Evolutionary conservation across 2,797 vertebrate species (phyloP).

Genomic region (Mus spretus): DNA sequence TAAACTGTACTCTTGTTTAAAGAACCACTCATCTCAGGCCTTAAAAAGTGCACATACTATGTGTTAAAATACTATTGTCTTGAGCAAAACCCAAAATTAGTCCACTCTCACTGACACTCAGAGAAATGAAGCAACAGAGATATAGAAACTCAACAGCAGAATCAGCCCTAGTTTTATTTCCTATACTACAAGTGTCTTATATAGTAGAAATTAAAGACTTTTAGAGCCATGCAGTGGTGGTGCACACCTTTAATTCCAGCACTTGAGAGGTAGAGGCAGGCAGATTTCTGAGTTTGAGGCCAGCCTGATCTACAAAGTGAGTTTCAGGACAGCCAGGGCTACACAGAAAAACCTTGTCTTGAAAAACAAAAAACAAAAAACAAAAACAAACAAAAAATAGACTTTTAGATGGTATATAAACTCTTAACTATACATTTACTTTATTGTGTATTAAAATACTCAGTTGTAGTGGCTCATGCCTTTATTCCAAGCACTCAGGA

Average conservation of each 20-base stretch:
- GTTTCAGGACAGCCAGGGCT: too few species aligned
- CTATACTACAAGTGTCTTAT: background rate
- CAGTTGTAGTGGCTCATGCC: background rate
- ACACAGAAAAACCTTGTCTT: too few species aligned
- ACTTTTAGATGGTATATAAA: slow-evolving; percentile 5
- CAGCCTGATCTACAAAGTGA: too few species aligned
- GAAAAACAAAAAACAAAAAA: too few species aligned
- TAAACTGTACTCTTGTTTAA: slow-evolving; percentile 11
- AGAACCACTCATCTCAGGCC: background rate
- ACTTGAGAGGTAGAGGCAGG: too few species aligned
- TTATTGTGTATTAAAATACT: slow-evolving; percentile 11
- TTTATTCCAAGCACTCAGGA: background rate
- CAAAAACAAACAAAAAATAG: too few species aligned
- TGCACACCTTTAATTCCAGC: too few species aligned
- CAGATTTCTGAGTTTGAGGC: too few species aligned
- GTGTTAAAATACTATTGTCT: background rate
- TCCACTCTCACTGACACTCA: slow-evolving; percentile 14
- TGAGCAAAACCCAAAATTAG: background rate
- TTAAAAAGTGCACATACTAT: background rate
- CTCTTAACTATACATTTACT: slow-evolving; percentile 19
- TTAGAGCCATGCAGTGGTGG: too few species aligned
- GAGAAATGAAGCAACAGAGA: slow-evolving; percentile 18
- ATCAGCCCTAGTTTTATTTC: background rate
- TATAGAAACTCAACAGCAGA: slow-evolving; percentile 40
- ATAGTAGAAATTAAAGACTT: background rate